Evolutionary conservation across 1,140 invertebrate genomes (phyloP).

Genomic region (Drosophila quadrilineata): DNA sequence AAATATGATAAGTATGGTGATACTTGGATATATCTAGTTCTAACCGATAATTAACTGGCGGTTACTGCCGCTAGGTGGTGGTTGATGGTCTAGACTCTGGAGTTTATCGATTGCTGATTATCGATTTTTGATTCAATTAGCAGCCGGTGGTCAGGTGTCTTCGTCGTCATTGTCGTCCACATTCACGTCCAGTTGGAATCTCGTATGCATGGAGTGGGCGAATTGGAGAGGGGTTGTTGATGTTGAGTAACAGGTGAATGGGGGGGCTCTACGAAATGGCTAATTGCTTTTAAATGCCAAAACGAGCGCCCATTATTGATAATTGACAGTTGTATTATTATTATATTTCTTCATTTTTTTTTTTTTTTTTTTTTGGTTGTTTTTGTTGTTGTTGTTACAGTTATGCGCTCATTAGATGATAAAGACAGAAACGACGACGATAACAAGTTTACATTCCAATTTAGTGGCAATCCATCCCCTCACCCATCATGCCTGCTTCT

Average conservation of each 20-base stretch:
- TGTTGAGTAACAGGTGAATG: not conserved
- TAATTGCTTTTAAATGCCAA: slow-evolving; percentile 27
- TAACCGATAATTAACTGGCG: not conserved
- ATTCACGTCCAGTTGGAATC: too few species aligned
- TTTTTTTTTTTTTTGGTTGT: not conserved
- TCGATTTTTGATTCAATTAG: slow-evolving; percentile 2
- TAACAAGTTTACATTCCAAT: not conserved
- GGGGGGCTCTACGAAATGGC: not conserved
- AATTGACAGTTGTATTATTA: not conserved
- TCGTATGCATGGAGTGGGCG: too few species aligned
- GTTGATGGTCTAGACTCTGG: not conserved
- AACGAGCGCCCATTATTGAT: slow-evolving; percentile 24
- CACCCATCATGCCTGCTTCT: not conserved
- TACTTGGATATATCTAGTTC: not conserved
- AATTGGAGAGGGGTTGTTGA: too few species aligned
- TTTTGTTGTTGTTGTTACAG: not conserved
- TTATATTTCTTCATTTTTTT: not conserved
- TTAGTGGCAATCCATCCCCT: not conserved
- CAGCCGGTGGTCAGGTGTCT: slow-evolving; percentile 5
- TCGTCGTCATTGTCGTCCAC: too few species aligned
- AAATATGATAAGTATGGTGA: too few species aligned
- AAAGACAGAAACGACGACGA: not conserved
- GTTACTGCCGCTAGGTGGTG: not conserved
- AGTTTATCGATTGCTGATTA: too few species aligned
- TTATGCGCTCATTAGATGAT: not conserved